Base-by-base conservation (phyloP, 2,888 invertebrate species). In the Acronicta aceris region DNA sequence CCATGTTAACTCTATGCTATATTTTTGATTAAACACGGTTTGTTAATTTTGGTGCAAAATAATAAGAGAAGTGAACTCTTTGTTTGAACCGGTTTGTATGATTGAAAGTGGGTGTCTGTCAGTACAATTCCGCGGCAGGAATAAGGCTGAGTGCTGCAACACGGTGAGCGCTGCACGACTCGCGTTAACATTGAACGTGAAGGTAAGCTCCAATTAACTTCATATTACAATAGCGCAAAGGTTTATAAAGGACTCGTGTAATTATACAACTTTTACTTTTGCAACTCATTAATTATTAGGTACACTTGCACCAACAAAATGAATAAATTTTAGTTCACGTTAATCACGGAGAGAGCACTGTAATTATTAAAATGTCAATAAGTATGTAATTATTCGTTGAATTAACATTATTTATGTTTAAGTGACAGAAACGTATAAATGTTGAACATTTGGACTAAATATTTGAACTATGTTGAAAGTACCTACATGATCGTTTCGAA, bases 51-150 rank as follows among this genome's bases (percentile, higher is more conserved):
- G 64, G 59, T 70, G 65, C 65, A 65, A 66, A 73, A 58, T 67
- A 74, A 72, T 81, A 81, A 72, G 78, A 83, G 81, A 87, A 79
- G 74, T 83, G 73, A 84, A 83, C 78, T 86, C 87, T 89, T 90
- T 91, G 90, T 91, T 78, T 61, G 67, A 71, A 88, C 88, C 88
- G 87, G 90, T 91, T 87, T 64, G 74, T 80, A 77, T 88, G 84
- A 88, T 89, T 86, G 89, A 88, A 91, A 91, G 91, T 92, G 86
- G 89, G 91, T 89, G 90, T 91, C 84, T 91, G 88, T 83, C 87
- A 83, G 75, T 76, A 72, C 63, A 74, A 73, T 74, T 77, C 59
- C 50, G 79, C 72, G 75, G 81, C 81, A 82, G 80, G 82, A 83
- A 84, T 82, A 86, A 80, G 79, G 78, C 65, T 64, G 76, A 77